A percentile compares a stretch with the other conserved stretches of the same genome.
phyloP scores from a whole-genome alignment of 2,888 invertebrate genomes.

The Leptinotarsa rubiginosa region DNA sequence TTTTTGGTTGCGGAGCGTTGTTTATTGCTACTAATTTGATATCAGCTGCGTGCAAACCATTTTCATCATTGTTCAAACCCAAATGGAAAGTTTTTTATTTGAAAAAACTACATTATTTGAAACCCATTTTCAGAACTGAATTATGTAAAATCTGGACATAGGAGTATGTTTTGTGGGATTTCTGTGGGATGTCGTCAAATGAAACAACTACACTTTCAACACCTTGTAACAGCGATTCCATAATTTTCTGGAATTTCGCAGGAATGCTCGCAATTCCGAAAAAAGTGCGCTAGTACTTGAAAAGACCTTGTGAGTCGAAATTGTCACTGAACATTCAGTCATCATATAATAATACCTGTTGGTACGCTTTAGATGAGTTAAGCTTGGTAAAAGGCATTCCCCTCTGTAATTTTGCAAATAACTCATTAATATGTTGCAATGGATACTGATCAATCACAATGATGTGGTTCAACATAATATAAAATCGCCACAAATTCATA shows the following conservation, averaged over 20 bases:
- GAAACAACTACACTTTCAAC: neutral
- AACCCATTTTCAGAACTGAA: too few relatives aligned
- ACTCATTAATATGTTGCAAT: neutral
- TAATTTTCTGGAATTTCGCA: neutral
- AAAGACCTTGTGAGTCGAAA: neutral
- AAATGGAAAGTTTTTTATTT: too few relatives aligned
- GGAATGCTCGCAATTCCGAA: neutral
- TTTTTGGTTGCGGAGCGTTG: too few relatives aligned
- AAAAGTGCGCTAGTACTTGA: neutral
- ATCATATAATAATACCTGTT: neutral
- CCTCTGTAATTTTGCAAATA: too few relatives aligned
- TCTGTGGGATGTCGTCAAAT: neutral
- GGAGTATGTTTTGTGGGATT: neutral
- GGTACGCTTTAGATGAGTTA: neutral
- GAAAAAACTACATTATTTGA: too few relatives aligned
- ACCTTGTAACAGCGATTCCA: neutral
- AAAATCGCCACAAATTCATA: neutral
- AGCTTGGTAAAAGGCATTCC: too few relatives aligned
- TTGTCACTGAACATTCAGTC: neutral
- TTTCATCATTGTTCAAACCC: too few relatives aligned
- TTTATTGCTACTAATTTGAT: too few relatives aligned
- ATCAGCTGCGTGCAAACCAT: too few relatives aligned
- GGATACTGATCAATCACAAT: neutral
- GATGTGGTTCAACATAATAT: neutral
- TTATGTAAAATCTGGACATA: too few relatives aligned